These are phyloP conservation scores for Lycia hirtaria DNA, from an alignment of 2,888 invertebrate species.

Conservation along the genomic window DNA sequence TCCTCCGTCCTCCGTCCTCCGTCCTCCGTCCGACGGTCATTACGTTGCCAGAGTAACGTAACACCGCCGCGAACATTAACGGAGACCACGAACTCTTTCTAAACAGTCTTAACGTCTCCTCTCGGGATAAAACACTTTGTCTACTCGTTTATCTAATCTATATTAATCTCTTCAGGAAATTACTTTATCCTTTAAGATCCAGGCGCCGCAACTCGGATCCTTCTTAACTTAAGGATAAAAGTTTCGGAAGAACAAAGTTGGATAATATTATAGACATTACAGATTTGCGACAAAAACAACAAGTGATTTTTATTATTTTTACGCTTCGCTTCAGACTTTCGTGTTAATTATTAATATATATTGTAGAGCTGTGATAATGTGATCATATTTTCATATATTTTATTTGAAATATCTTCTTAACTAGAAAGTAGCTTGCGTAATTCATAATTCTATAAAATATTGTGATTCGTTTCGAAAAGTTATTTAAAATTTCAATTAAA, in stretches of 20 bases:
- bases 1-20: background rate
- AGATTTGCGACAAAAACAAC: background rate
- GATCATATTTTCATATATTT: too few species aligned
- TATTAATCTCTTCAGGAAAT: constrained; percentile 48
- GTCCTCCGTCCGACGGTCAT: background rate
- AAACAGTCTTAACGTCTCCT: constrained; percentile 31
- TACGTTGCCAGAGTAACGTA: constrained; percentile 18
- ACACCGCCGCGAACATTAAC: constrained; percentile 22
- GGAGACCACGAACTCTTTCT: constrained; percentile 18
- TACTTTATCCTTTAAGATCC: constrained; percentile 46
- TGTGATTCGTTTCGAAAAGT: too few species aligned
- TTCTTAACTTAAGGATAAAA: constrained; percentile 33
- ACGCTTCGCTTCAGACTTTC: too few species aligned
- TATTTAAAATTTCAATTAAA: too few species aligned
- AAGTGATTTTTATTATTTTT: background rate
- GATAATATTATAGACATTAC: background rate
- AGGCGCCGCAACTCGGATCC: constrained; percentile 40
- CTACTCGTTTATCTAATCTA: constrained; percentile 45
- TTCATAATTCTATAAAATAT: too few species aligned
- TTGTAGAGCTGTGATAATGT: too few species aligned
- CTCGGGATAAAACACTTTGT: constrained; percentile 36
- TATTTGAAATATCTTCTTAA: too few species aligned
- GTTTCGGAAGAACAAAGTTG: constrained; percentile 10
- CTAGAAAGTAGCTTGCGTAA: too few species aligned
- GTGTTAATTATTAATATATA: too few species aligned